Base-by-base conservation (phyloP, 1,140 invertebrate species). In the Drosophila ercepeae region DNA sequence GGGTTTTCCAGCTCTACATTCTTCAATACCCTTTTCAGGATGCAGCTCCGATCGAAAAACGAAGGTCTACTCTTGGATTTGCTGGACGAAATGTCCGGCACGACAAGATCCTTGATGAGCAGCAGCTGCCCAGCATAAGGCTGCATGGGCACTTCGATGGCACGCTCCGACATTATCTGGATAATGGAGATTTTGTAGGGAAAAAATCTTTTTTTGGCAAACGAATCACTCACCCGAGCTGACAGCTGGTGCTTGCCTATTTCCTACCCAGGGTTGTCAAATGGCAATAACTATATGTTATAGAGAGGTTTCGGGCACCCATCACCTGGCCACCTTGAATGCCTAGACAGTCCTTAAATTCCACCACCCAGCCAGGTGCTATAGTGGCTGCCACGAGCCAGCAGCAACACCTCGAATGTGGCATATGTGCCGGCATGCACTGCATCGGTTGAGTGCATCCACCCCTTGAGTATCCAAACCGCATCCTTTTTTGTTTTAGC, bases 391-490 rank as follows among this genome's bases (percentile, higher is more conserved):
- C 67, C 68, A 71, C 68, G 68, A 71, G 68, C 54, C 65, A 18
- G 18, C 36, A 34, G 64, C 45, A 67, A 64, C 59, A 67, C 36
- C 45, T 64, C n/a, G 8, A 11, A 36, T n/a, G 57, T 49, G 71
- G 54, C 79, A 83, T 78, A 83, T 83, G 79, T 84, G 79, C 79
- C 75, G 70, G 75, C 71, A 72, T 75, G 54, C 36, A 6, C 68
- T 72, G 54, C 36, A 6, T 7, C 81, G 81, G 72, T 84, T 61
- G 63, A 74, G 44, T 86, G 81, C 68, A 4, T 48, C 41, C 78
- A 70, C 45, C 63, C 63, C 48, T 52, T 21, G 6, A 14, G 23
- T 41, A 55, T 27, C 71, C 55, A 58, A 48, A 29, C 81, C 81
- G 73, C 81, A 84, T 68, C 55, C 51, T 67, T 44, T 27, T 32